These are phyloP conservation scores for Cydia splendana DNA, from an alignment of 1,140 invertebrate species.

Conservation along the genomic window DNA sequence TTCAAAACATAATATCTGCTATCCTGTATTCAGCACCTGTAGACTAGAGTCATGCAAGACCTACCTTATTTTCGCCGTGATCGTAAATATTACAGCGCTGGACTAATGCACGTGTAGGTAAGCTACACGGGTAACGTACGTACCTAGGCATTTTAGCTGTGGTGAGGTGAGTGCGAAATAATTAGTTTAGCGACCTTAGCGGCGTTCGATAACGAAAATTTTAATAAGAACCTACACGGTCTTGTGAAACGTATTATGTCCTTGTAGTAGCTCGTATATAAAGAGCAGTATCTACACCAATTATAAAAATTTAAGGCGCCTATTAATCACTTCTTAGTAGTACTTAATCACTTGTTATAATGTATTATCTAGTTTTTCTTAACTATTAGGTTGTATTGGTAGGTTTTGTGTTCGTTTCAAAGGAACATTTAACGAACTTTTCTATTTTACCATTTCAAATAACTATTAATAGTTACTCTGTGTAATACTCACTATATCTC, in stretches of 20 bases:
- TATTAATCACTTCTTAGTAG: conserved; percentile 6
- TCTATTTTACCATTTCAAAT: not conserved
- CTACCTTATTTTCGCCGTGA: conserved; percentile 62
- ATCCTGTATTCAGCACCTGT: conserved; percentile 58
- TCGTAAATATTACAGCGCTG: conserved; percentile 57
- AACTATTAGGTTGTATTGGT: not conserved
- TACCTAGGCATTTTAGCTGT: not conserved
- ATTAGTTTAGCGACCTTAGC: not conserved
- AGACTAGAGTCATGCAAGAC: conserved; percentile 66
- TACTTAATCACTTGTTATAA: conserved; percentile 5
- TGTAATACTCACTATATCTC: not conserved
- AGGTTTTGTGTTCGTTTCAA: not conserved
- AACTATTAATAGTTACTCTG: not conserved
- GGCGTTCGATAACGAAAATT: no score
- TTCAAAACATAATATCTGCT: conserved; percentile 32
- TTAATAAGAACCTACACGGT: not conserved
- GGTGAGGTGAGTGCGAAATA: not conserved
- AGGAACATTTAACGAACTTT: not conserved
- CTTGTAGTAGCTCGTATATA: not conserved
- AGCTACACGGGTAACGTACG: not conserved
- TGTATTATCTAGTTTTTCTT: conserved; percentile 1
- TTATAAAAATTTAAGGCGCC: conserved; percentile 8
- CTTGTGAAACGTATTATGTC: not conserved
- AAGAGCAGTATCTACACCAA: not conserved
- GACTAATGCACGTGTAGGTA: not conserved